A percentile compares a stretch with the other conserved stretches of the same genome.
These are phyloP conservation scores for Limosa lapponica DNA, from an alignment of 2,797 vertebrate species.

Conservation along the genomic window DNA sequence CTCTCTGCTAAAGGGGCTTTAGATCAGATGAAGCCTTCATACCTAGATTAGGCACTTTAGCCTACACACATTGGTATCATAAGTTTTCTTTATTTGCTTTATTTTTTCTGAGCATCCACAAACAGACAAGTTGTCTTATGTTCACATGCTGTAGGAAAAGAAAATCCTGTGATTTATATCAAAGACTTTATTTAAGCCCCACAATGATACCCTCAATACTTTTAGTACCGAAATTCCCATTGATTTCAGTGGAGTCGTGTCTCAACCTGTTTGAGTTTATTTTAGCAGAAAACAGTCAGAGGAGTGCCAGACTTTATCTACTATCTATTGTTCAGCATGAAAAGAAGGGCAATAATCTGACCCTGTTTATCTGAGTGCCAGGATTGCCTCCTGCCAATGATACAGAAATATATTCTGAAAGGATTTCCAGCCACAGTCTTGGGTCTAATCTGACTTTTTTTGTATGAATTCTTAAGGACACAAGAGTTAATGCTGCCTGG, in stretches of 20 bases:
- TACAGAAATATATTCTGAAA: background rate
- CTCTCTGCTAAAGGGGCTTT: background rate
- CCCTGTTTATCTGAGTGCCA: background rate
- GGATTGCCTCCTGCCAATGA: background rate
- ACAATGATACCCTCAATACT: background rate
- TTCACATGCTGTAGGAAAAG: background rate
- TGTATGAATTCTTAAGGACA: background rate
- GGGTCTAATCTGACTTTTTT: background rate
- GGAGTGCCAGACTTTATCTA: background rate
- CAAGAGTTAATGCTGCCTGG: background rate
- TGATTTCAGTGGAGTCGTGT: background rate
- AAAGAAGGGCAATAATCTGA: background rate
- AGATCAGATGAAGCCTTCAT: constrained; percentile 22
- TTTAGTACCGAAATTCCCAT: background rate
- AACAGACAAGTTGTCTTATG: background rate
- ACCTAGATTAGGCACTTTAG: constrained; percentile 1
- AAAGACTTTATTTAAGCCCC: background rate
- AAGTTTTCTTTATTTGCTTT: background rate
- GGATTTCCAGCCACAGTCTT: background rate
- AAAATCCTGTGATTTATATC: background rate
- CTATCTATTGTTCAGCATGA: background rate
- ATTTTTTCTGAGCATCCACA: background rate
- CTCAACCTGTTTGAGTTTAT: background rate
- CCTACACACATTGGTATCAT: background rate
- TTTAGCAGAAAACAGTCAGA: background rate